Evolutionary conservation across 2,113 vertebrate genomes (phyloP), one percentile per base, ranked within the genome.

Genomic region (Dunckerocampus dactyliophorus): DNA sequence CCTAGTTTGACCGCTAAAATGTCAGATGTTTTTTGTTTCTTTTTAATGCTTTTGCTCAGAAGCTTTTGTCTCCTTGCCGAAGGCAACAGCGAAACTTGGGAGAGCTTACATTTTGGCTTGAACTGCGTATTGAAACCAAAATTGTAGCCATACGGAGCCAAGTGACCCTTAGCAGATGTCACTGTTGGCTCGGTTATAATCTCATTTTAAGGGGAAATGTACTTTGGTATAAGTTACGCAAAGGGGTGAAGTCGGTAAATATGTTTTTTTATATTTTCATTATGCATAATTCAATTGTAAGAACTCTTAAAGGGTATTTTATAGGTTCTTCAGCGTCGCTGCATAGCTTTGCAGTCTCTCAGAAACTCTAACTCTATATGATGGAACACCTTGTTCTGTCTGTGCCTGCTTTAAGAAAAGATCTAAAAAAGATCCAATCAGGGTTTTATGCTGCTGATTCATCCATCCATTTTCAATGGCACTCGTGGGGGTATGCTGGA

Each of bases 151-250:
- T 47, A 63, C 10, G 50, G 60, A 21, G 53, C 61, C 65, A 65
- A 65, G 76, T 54, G 60, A 72, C 67, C 54, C 68, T n/a, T n/a
- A 34, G 17, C 51, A 37, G 63, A 85, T 81, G 65, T 22, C 52
- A 57, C 58, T 67, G 48, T 67, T 67, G 51, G 61, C 64, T 53
- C 65, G 52, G 52, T 79, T 72, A 53, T 63, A 63, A 19, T 39
- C 46, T 47, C 47, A 24, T 60, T 34, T 73, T 34, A 1, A 48
- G 61, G 31, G 45, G 55, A 12, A 47, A 21, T 16, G 0, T 43
- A 13, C 10, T 13, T 8, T 28, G 16, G 1, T 37, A 12, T 37
- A 37, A 34, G 8, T 37, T 55, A 37, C 17, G 12, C 31, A 37
- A 12, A 53, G 51, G 13, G 13, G 24, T 51, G 10, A 53, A 34